Base-by-base conservation (phyloP, 2,113 vertebrate genomes). In the Aramus guarauna region DNA sequence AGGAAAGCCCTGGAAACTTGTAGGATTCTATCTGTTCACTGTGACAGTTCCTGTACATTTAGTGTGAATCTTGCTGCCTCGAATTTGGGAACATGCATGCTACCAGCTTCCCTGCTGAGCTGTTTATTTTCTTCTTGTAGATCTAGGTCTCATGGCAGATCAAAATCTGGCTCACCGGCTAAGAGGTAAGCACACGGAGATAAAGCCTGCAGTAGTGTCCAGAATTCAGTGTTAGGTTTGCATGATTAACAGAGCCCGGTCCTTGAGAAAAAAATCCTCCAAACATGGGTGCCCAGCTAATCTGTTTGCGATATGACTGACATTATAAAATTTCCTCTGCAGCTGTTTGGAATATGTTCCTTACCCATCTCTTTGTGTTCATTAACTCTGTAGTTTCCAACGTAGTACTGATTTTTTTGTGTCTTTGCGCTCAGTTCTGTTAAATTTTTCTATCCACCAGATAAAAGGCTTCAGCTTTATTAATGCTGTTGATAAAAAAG, bases 131-230 rank as follows among this genome's bases (percentile, higher is more conserved):
- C 20, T 48, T 74, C 1, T 56, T 91, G 69, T 80, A 97, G 97
- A 90, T 97, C 97, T 34, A 94, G 97, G 63, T 97, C 97, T 82
- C 97, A 94, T 18, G 97, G 96, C 90, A 97, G 97, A 93, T 97
- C 97, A 66, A 97, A 97, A 59, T 97, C 97, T 39, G 96, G n/a
- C 89, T 96, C 97, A 0, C 97, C 81, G 0, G 95, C 95, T 83
- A 97, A 97, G 94, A 97, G 96, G 97, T 97, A 85, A 94, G 97
- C 22, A 5, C 5, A 0, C 19, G 67, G 37, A 62, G 26, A 34
- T 0, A 34, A 19, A 72, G 13, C 23, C 55, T 55, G 55, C 37
- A 26, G 41, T 8, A 21, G 15, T 9, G 17, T 23, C 34, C 69
- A 8, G 47, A 6, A 56, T 62, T 81, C 30, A 43, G 11, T 55